phyloP scores from a whole-genome alignment of 2,888 invertebrate species.

The Lasioglossum morio region DNA sequence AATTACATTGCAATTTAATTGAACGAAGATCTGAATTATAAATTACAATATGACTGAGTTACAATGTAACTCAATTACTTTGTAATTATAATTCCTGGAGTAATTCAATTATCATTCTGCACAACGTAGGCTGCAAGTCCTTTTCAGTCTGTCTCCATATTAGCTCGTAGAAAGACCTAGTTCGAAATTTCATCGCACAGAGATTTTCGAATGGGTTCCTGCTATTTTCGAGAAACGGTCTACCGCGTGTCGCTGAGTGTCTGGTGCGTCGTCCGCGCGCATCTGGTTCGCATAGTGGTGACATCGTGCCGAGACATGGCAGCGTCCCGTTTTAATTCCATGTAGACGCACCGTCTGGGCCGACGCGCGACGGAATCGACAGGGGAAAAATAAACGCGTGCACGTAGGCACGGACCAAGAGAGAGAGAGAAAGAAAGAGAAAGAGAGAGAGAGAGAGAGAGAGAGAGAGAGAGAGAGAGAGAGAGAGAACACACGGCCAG shows the following conservation, averaged over 20 bases:
- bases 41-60: too few species aligned
- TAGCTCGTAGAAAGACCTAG: background rate
- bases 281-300: constrained; percentile 48
- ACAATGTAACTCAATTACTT: too few species aligned
- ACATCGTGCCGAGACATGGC: constrained; percentile 11
- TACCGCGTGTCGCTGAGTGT: background rate
- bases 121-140: too few species aligned
- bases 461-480: too few species aligned
- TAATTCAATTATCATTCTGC: too few species aligned
- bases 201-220: background rate
- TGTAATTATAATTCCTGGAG: too few species aligned
- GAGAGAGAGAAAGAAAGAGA: background rate
- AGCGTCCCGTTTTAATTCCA: constrained; percentile 25
- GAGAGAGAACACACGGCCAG: constrained; percentile 18
- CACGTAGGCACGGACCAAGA: constrained; percentile 20
- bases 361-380: constrained; percentile 38
- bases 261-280: background rate
- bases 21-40: too few species aligned
- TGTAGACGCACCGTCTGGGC: constrained; percentile 41
- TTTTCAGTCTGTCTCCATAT: too few species aligned
- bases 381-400: constrained; percentile 53
- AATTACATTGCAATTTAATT: too few species aligned
- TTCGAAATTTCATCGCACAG: background rate
- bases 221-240: background rate
- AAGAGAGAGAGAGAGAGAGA: too few species aligned